Evolutionary conservation across 2,888 invertebrate species (phyloP).

Genomic region (Mythimna lalbum): DNA sequence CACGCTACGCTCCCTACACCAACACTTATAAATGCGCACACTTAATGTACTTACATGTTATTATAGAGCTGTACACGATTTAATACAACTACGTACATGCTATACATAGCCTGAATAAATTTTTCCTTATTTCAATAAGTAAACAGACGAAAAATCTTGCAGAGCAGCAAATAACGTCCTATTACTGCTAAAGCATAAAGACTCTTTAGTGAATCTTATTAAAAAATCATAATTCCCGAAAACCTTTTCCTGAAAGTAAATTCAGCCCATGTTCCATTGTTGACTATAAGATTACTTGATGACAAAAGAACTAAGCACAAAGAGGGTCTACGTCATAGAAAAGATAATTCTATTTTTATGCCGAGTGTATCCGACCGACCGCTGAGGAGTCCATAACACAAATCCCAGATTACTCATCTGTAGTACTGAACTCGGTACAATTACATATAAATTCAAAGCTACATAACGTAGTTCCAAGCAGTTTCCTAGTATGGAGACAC

Average conservation of each 20-base stretch:
- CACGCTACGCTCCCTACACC: conserved; percentile 54
- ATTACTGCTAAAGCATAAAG: conserved; percentile 6
- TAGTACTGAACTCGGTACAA: conserved; percentile 23
- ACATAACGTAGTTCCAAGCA: conserved; percentile 13
- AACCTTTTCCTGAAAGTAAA: conserved; percentile 2
- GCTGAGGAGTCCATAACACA: conserved; percentile 35
- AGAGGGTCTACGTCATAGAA: conserved; percentile 23
- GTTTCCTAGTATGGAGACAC: conserved; percentile 37
- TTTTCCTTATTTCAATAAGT: conserved; percentile 1
- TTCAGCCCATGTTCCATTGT: conserved; percentile 14
- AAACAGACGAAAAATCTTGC: conserved; percentile 5
- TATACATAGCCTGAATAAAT: background rate
- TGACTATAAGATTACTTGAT: conserved; percentile 34
- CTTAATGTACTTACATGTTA: conserved; percentile 20
- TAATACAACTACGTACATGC: conserved; percentile 11
- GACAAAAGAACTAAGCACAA: conserved; percentile 33
- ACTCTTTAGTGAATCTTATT: background rate
- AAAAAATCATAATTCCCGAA: background rate
- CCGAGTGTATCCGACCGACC: conserved; percentile 19
- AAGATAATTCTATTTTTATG: conserved; percentile 46
- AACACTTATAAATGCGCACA: conserved; percentile 54
- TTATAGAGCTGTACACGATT: conserved; percentile 50
- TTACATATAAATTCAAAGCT: conserved; percentile 30
- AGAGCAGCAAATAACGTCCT: background rate
- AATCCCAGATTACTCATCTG: conserved; percentile 42